Base-by-base conservation (phyloP, 1,140 invertebrate species). In the Plutomurus gul region DNA sequence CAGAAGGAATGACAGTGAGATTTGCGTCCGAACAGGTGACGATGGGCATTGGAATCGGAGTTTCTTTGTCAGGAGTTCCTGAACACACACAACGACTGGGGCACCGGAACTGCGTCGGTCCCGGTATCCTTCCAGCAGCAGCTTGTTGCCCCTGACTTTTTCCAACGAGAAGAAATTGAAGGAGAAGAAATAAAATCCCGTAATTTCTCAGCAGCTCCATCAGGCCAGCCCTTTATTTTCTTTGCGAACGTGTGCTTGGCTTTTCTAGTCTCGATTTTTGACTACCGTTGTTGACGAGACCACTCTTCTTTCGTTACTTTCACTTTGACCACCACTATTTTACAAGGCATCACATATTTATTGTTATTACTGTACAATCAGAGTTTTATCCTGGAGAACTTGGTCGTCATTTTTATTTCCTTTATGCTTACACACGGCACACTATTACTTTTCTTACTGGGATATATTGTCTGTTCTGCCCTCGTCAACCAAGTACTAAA, bases 151-250 rank as follows among this genome's bases (percentile, higher is more conserved):
- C 56, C 27, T 65, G 40, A 73, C 70, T 73, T 46, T 39, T 22
- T 46, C 33, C 25, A 36, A 73, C 33, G 25, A 46, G 37, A 18
- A 73, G 25, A n/a, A 73, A 20, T 40, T 43, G 70, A 22, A 73
- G 40, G 6, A 73, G 70, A 46, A 73, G 70, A 73, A 73, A n/a
- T n/a, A n/a, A 73, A 73, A 73, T 73, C 36, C 25, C 70, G 70
- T 43, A 43, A 46, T 40, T 43, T 73, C 70, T 73, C 33, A 20
- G 36, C 70, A 73, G 27, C 56, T 33, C 36, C 56, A 65, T 65
- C 56, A 65, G 27, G 30, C 56, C 2, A 4, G 56, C 56, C 56
- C 27, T 60, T 65, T 65, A 65, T 65, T 65, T 65, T 65, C n/a
- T n/a, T n/a, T n/a, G n/a, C n/a, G n/a, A n/a, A 65, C 56, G 56